Evolutionary conservation across 53 echinoderm and acorn worm species (phyloP).

Genomic region (Arbacia lixula): DNA sequence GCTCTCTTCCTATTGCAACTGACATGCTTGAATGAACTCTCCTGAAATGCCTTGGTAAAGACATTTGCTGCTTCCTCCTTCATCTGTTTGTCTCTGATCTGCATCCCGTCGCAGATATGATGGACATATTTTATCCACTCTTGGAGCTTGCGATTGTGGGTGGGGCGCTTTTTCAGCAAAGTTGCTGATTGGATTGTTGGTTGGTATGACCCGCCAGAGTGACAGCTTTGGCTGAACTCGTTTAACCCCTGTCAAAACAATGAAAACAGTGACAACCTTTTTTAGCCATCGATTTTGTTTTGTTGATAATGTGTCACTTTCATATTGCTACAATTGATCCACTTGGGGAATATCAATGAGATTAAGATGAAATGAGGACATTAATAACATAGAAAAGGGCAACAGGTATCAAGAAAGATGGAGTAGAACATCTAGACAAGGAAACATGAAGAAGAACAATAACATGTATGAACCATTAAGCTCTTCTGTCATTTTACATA

Average conservation of each 20-base stretch:
- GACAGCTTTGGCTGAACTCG: neutral
- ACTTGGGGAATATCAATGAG: too few species aligned
- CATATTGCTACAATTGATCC: too few species aligned
- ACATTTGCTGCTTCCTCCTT: slow-evolving; percentile 15
- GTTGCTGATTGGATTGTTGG: too few species aligned
- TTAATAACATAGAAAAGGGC: too few species aligned
- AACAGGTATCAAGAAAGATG: too few species aligned
- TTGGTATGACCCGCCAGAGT: slow-evolving; percentile 18
- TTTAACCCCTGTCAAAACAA: slow-evolving; percentile 17
- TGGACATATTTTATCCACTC: slow-evolving; percentile 2
- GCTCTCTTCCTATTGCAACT: neutral
- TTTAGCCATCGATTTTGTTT: neutral
- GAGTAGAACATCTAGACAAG: too few species aligned
- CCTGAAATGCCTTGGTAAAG: slow-evolving; percentile 10
- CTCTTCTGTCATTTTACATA: too few species aligned
- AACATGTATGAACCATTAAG: too few species aligned
- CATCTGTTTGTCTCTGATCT: slow-evolving; percentile 30
- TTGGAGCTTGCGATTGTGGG: too few species aligned
- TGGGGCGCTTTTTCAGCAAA: too few species aligned
- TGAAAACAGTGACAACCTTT: neutral
- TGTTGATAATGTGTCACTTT: neutral
- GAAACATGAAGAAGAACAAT: too few species aligned
- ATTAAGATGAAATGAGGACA: too few species aligned
- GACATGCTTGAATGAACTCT: neutral
- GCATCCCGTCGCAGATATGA: slow-evolving; percentile 11